Evolutionary conservation across 1,140 invertebrate species (phyloP).

Genomic region (Nilaparvata lugens): DNA sequence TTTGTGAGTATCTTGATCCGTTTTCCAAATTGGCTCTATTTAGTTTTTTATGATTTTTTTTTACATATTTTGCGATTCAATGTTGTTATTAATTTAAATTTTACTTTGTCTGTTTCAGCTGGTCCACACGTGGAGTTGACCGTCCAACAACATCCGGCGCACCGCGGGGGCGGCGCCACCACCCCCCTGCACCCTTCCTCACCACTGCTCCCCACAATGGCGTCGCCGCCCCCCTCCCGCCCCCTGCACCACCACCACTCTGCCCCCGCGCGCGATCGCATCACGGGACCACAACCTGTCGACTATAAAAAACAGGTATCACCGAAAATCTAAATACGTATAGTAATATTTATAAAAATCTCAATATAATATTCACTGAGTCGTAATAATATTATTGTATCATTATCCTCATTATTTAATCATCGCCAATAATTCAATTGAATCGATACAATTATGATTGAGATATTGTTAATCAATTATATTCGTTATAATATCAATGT

Average conservation of each 20-base stretch:
- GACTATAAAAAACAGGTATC: slow-evolving; percentile 35
- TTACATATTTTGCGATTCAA: no score
- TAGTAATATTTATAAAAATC: no score
- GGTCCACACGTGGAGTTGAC: slow-evolving; percentile 51
- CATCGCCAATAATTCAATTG: neutral
- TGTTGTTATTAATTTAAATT: neutral
- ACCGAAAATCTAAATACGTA: no score
- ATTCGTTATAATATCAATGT: no score
- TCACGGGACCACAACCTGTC: slow-evolving; percentile 82
- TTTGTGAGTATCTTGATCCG: no score
- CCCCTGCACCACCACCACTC: slow-evolving; percentile 36
- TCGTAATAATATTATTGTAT: neutral
- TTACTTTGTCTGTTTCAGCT: slow-evolving; percentile 38
- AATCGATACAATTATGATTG: no score
- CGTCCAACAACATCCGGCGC: slow-evolving; percentile 43
- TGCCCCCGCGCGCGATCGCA: slow-evolving; percentile 43
- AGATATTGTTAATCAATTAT: no score
- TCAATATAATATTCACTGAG: neutral
- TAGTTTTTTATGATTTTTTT: no score
- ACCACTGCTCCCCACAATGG: slow-evolving; percentile 31
- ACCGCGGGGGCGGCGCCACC: slow-evolving; percentile 15
- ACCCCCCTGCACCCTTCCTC: slow-evolving; percentile 26
- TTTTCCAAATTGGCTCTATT: no score
- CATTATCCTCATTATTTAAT: neutral
- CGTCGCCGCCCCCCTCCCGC: slow-evolving; percentile 29